These are phyloP conservation scores for Reticulitermes lucifugus DNA, from an alignment of 2,888 invertebrate genomes.

Conservation along the genomic window DNA sequence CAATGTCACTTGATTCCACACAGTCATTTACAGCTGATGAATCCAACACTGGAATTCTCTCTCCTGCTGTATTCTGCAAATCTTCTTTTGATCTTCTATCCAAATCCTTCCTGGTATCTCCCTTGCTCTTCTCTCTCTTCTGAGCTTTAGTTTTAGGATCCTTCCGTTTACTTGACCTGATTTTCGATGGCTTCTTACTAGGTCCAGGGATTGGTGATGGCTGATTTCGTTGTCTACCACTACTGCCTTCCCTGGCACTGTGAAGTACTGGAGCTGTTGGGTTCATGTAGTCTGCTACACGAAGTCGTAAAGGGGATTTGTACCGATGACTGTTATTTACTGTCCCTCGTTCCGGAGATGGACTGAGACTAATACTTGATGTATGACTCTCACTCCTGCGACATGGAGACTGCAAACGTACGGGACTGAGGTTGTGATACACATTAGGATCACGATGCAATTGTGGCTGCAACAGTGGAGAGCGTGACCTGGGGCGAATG, in stretches of 20 bases:
- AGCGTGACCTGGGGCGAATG: neutral
- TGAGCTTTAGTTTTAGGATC: constrained; percentile 12
- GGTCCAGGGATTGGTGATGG: neutral
- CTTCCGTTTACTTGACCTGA: constrained; percentile 11
- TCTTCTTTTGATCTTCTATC: constrained; percentile 9
- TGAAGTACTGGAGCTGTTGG: neutral
- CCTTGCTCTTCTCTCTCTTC: constrained; percentile 26
- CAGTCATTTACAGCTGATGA: neutral
- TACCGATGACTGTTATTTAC: constrained; percentile 35
- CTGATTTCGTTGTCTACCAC: neutral
- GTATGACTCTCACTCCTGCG: constrained; percentile 6
- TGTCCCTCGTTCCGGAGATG: constrained; percentile 47
- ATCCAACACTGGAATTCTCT: neutral
- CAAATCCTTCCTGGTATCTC: constrained; percentile 20
- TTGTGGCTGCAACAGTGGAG: constrained; percentile 5
- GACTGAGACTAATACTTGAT: constrained; percentile 47
- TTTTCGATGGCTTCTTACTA: neutral
- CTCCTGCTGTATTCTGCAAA: neutral
- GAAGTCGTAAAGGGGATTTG: constrained; percentile 32
- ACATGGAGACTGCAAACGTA: neutral
- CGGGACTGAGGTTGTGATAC: neutral
- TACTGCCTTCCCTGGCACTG: constrained; percentile 4
- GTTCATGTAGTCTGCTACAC: constrained; percentile 7
- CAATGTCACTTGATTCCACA: constrained; percentile 1
- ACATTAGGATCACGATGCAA: neutral